Base-by-base conservation (phyloP, 2,888 invertebrate genomes). In the Teleogryllus oceanicus region DNA sequence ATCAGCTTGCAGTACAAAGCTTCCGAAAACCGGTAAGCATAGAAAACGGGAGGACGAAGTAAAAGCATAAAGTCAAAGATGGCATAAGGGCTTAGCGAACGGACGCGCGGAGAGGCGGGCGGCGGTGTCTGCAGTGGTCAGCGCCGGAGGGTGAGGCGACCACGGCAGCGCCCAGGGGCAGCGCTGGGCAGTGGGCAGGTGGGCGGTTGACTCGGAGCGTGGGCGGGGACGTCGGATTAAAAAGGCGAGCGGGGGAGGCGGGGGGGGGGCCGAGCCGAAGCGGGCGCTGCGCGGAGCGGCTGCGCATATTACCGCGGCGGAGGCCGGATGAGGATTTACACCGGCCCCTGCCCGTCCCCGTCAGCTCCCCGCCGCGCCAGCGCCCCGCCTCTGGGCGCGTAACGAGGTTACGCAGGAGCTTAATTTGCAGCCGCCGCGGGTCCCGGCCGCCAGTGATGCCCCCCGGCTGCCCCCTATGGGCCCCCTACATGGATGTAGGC, bases 261-360 rank as follows among this genome's bases (percentile, higher is more conserved):
- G 21, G 21, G 3, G 24, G 24, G 2, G 5, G 62, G 62, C 3
- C 62, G 18, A 3, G 62, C 62, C 24, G 18, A 10, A 62, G 62
- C 62, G 62, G n/a, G 16, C 62, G 62, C 13, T 3, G 62, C 62
- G n/a, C 62, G 62, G 62, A 2, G 62, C 62, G n/a, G n/a, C n/a
- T 13, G 62, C 62, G 62, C 62, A 62, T 62, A 62, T 62, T 62
- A 62, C 62, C 62, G 62, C 62, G 62, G 62, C 62, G n/a, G 62
- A n/a, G 62, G 62, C 62, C n/a, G 62, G 62, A 62, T 62, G 62
- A 62, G 62, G 62, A 62, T 62, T 62, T 62, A 62, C 62, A 62
- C 62, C 62, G 62, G 13, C 62, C 62, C n/a, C 62, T 4, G 16
- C 62, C 62, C 62, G 16, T 2, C 16, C 62, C 16, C 16, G 4